These are phyloP conservation scores for Homarus gammarus DNA, from an alignment of 2,888 invertebrate genomes.

Conservation along the genomic window DNA sequence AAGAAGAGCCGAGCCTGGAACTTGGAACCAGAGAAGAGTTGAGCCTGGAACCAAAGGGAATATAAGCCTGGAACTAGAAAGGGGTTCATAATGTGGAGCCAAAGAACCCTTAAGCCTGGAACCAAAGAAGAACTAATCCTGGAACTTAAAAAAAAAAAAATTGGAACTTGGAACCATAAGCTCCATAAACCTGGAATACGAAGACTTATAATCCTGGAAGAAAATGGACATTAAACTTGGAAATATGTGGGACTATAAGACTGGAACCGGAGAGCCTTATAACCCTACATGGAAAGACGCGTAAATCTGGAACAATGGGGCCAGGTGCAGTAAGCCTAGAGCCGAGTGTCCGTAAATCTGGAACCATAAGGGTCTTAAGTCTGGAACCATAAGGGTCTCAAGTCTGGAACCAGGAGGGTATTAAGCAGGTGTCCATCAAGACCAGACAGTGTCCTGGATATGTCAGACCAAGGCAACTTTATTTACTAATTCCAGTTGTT, in stretches of 20 bases:
- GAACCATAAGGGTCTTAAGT: too few species aligned
- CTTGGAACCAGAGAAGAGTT: background rate
- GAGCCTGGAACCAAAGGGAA: background rate
- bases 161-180: background rate
- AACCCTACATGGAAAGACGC: too few species aligned
- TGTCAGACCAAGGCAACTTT: too few species aligned
- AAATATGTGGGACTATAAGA: background rate
- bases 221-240: too few species aligned
- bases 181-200: background rate
- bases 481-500: too few species aligned
- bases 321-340: too few species aligned
- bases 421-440: background rate
- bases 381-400: too few species aligned
- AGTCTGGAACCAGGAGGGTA: too few species aligned
- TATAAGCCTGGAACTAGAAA: background rate
- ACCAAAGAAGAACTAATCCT: background rate
- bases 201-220: too few species aligned
- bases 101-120: background rate
- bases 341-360: too few species aligned
- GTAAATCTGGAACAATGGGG: too few species aligned
- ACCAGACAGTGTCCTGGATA: background rate
- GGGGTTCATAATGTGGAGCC: background rate
- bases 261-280: too few species aligned
- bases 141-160: background rate
- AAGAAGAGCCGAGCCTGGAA: background rate